Evolutionary conservation across 2,888 invertebrate genomes (phyloP), one percentile per base, ranked within the genome.

Genomic region (Monoplex corrugatus): DNA sequence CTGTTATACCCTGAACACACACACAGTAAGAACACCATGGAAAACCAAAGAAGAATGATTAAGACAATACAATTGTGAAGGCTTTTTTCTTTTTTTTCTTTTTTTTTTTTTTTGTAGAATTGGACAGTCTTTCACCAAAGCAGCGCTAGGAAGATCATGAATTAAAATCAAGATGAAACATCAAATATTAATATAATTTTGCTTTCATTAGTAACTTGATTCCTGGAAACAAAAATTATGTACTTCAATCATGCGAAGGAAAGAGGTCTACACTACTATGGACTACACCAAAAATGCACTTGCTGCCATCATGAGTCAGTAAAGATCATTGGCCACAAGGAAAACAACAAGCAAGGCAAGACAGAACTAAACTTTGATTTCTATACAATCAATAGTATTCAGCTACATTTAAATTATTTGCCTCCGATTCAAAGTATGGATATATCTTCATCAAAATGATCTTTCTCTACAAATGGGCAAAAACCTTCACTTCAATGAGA

Each of bases 71-170:
- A 28, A 68, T 32, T 43, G 43, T 40, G 23, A 28, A 40, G 16
- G 38, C 10, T 38, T 75, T 16, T 50, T 75, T 75, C 28, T n/a
- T 43, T 80, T 40, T 40, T n/a, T n/a, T n/a, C n/a, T 35, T 38
- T 10, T 38, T 75, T 16, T 50, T 75, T 75, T 43, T n/a, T 43
- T 80, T 40, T 40, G 78, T 28, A 80, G 43, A 43, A 80, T 3
- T 13, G 78, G 78, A 43, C 78, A 80, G 78, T 43, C 78, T 80
- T 80, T 28, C 28, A 40, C 43, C 28, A 80, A 80, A 80, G 78
- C 78, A 80, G 78, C 43, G 38, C 78, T 80, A 43, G 40, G 40
- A 43, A 80, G 32, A 80, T 80, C 2, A 43, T 80, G 16, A 57
- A 43, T 43, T 80, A 1, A 40, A 10, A 80, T 80, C 78, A 80